These are phyloP conservation scores for Danio aesculapii DNA, from an alignment of 2,797 vertebrate genomes.

Conservation along the genomic window DNA sequence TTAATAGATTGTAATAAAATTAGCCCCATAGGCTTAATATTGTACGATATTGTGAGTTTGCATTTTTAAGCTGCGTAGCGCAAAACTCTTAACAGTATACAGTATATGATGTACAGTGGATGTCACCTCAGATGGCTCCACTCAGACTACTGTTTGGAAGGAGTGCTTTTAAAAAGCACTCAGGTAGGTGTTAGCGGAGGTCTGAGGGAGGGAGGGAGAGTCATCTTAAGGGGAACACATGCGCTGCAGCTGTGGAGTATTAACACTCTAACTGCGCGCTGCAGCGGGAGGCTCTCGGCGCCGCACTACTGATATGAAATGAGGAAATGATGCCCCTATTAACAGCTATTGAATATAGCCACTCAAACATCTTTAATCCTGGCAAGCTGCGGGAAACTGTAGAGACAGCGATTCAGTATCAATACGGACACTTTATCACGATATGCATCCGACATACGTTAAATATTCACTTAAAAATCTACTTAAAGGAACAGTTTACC, in stretches of 20 bases:
- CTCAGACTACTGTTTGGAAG: conserved; percentile 32
- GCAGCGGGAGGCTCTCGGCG: conserved; percentile 25
- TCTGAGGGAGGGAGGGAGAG: conserved; percentile 32
- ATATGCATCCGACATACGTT: background rate
- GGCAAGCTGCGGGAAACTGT: background rate
- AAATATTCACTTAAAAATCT: background rate
- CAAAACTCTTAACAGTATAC: conserved; percentile 5
- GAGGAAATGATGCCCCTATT: conserved; percentile 40
- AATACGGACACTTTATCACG: conserved; percentile 1
- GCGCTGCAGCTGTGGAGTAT: conserved; percentile 60
- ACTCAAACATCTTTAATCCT: conserved; percentile 15
- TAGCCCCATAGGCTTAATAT: background rate
- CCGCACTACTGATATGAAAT: conserved; percentile 42
- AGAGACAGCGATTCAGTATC: conserved; percentile 1
- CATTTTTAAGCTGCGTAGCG: background rate
- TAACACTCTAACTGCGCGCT: conserved; percentile 48
- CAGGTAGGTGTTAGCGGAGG: conserved; percentile 38
- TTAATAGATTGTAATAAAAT: background rate
- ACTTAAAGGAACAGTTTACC: background rate
- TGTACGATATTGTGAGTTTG: background rate
- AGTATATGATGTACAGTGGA: conserved; percentile 8
- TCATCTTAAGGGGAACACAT: conserved; percentile 54
- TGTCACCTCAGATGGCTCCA: conserved; percentile 41
- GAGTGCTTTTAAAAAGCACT: conserved; percentile 50
- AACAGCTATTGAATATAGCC: conserved; percentile 35